phyloP scores from a whole-genome alignment of 2,797 vertebrate species.

The Acanthurus lineatus region DNA sequence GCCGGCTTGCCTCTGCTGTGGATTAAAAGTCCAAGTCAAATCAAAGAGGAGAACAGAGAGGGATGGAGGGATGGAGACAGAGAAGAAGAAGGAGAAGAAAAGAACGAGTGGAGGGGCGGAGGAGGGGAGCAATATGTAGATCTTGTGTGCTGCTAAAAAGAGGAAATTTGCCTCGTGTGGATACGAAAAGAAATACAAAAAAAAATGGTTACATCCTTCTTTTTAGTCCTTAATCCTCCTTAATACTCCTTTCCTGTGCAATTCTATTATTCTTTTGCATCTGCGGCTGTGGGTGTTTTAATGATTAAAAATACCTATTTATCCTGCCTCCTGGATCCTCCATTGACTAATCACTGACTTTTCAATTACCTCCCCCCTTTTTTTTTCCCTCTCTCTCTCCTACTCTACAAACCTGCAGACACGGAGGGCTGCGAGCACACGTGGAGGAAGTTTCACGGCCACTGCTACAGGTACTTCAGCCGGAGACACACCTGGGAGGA shows the following conservation, averaged over 20 bases:
- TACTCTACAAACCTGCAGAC: constrained; percentile 78
- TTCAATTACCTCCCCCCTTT: constrained; percentile 26
- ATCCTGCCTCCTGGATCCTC: constrained; percentile 37
- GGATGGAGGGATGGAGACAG: constrained; percentile 40
- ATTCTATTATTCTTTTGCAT: constrained; percentile 14
- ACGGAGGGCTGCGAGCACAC: constrained; percentile 94
- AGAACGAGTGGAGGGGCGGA: background rate
- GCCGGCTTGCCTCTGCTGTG: constrained; percentile 54
- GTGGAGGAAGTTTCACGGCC: constrained; percentile 98
- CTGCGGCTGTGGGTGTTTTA: constrained; percentile 34
- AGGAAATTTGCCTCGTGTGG: constrained; percentile 14
- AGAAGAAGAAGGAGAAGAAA: background rate
- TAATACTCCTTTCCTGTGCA: background rate
- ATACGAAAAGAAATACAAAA: constrained; percentile 16
- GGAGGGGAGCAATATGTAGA: background rate
- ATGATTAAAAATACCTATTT: constrained; percentile 23
- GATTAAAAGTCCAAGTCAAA: constrained; percentile 74
- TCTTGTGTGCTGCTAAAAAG: constrained; percentile 21
- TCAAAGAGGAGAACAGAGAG: constrained; percentile 43
- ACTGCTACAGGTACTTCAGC: constrained; percentile 95
- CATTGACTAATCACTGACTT: constrained; percentile 40
- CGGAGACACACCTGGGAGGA: constrained; percentile 96
- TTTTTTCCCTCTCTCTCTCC: background rate
- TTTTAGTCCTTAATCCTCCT: constrained; percentile 21
- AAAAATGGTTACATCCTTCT: background rate